Evolutionary conservation across 2,797 vertebrate species (phyloP).

Genomic region (Vireo griseus): DNA sequence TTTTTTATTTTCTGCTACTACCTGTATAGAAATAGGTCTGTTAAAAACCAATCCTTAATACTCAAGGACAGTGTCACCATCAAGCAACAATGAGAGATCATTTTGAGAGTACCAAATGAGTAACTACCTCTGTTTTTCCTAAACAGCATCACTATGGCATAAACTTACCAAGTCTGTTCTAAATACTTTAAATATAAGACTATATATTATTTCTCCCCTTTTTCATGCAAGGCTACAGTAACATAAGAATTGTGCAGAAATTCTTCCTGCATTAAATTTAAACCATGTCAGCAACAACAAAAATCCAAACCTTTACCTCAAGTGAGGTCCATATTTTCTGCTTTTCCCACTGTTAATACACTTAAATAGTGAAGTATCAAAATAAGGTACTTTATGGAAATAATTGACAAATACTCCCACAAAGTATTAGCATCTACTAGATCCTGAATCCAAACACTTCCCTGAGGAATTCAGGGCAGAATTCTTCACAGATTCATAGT

Average conservation of each 20-base stretch:
- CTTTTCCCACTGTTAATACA: background rate
- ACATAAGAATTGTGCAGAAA: background rate
- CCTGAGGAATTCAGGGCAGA: background rate
- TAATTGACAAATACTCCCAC: background rate
- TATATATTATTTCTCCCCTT: background rate
- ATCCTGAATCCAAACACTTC: background rate
- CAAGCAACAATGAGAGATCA: background rate
- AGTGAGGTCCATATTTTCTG: background rate
- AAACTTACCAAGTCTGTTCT: background rate
- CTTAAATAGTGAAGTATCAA: background rate
- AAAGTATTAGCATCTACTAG: background rate
- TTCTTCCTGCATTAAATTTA: background rate
- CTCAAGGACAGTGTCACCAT: background rate
- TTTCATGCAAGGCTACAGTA: background rate
- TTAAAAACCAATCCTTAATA: background rate
- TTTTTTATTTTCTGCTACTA: background rate
- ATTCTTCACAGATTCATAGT: background rate
- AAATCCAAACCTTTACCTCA: background rate
- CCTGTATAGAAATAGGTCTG: background rate
- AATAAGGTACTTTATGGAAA: background rate
- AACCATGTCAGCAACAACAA: background rate
- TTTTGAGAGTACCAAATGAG: background rate
- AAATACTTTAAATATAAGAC: background rate
- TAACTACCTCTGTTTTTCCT: background rate
- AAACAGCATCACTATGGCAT: background rate